phyloP scores from a whole-genome alignment of 2,797 vertebrate species.

The Epinephelus malabaricus region DNA sequence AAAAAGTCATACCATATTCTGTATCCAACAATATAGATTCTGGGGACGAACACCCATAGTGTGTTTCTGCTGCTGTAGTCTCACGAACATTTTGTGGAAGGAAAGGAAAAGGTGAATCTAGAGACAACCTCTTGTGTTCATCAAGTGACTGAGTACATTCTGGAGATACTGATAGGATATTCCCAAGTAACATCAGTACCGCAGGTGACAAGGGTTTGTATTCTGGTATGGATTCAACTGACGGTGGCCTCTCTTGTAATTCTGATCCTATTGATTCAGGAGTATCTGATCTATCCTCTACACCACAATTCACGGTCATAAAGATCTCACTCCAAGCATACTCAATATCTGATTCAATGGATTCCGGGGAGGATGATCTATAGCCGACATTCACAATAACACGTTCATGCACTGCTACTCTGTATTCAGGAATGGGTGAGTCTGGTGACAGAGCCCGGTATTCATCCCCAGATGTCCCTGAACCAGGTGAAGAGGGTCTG shows the following conservation, averaged over 20 bases:
- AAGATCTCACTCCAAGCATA: conserved; percentile 61
- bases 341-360: conserved; percentile 67
- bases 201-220: no score
- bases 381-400: conserved; percentile 59
- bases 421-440: conserved; percentile 68
- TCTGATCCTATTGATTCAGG: conserved; percentile 57
- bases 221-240: no score
- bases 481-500: conserved; percentile 65
- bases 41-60: no score
- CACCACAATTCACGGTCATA: conserved; percentile 27
- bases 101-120: no score
- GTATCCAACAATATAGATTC: no score
- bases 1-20: no score
- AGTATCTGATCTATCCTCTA: conserved; percentile 50
- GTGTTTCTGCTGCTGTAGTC: no score
- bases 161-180: no score
- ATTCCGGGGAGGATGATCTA: conserved; percentile 71
- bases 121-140: no score
- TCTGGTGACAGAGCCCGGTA: conserved; percentile 64
- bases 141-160: no score
- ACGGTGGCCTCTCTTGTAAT: conserved; percentile 21
- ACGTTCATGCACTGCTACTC: conserved; percentile 12
- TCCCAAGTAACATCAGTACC: no score
- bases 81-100: no score
- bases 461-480: conserved; percentile 59